These are phyloP conservation scores for Vulpes ferrilata DNA, from an alignment of 2,113 vertebrate genomes.

Conservation along the genomic window DNA sequence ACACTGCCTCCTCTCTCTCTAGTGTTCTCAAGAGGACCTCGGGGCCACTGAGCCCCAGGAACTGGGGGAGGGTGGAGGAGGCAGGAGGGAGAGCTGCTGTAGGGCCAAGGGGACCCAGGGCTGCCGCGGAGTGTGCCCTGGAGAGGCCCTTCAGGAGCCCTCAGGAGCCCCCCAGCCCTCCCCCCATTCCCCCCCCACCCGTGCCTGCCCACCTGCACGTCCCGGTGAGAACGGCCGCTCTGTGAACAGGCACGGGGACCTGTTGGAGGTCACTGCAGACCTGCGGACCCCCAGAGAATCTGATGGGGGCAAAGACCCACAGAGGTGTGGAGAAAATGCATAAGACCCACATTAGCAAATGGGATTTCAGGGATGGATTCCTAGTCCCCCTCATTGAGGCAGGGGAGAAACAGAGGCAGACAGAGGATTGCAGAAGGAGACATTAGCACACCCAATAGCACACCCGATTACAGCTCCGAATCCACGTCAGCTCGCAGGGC, in stretches of 20 bases:
- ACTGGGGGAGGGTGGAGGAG: not conserved
- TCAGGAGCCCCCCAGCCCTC: not conserved
- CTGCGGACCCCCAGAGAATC: not conserved
- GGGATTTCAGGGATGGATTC: not conserved
- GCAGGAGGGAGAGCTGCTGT: not conserved
- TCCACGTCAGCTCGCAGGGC: not conserved
- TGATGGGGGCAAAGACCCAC: not conserved
- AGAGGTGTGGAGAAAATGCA: not conserved
- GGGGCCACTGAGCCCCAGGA: not conserved
- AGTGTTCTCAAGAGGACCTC: not conserved
- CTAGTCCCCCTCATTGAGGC: not conserved
- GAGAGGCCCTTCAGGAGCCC: not conserved
- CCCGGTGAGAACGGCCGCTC: not conserved
- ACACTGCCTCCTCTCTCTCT: not conserved
- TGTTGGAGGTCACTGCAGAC: not conserved
- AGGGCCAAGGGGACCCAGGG: not conserved
- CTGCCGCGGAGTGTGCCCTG: not conserved
- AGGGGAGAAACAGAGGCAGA: not conserved
- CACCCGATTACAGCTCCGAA: not conserved
- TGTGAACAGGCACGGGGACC: no score
- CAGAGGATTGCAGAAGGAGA: not conserved
- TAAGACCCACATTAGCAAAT: accelerated
- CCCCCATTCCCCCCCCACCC: not conserved
- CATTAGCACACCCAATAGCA: not conserved
- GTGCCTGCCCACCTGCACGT: not conserved